Percentiles rank a stretch among this genome's conserved stretches.
Evolutionary conservation across 1,140 invertebrate genomes (phyloP).

Genomic region (Varroa destructor): DNA sequence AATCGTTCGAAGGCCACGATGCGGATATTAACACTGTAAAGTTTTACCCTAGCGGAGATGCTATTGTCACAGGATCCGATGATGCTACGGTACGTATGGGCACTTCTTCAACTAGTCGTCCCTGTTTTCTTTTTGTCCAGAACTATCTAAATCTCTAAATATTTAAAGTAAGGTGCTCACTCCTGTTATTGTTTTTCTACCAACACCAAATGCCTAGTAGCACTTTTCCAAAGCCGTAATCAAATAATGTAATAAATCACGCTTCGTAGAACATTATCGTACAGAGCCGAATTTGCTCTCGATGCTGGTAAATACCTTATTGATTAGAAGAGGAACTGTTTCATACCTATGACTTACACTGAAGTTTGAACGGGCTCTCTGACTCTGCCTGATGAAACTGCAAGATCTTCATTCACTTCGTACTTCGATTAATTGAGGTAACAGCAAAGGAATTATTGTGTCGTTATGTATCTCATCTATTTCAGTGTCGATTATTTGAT

Average conservation of each 20-base stretch:
- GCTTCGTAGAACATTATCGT: too few relatives aligned
- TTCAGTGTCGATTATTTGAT: slow-evolving; percentile 88
- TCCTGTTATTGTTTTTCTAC: slow-evolving; percentile 9
- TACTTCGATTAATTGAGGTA: too few relatives aligned
- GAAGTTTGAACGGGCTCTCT: too few relatives aligned
- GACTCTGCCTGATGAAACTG: too few relatives aligned
- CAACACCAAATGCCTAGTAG: background rate
- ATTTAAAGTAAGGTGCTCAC: background rate
- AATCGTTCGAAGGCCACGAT: slow-evolving; percentile 95
- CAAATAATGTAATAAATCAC: too few relatives aligned
- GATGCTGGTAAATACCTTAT: too few relatives aligned
- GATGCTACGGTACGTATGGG: slow-evolving; percentile 67
- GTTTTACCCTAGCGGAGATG: slow-evolving; percentile 98
- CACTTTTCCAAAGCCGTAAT: background rate
- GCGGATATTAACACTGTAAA: slow-evolving; percentile 96
- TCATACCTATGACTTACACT: too few relatives aligned
- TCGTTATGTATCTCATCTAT: slow-evolving; percentile 32
- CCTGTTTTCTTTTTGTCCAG: slow-evolving; percentile 18
- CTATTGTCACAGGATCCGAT: slow-evolving; percentile 91
- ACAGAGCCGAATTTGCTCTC: too few relatives aligned
- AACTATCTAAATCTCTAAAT: slow-evolving; percentile 2
- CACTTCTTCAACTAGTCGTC: background rate
- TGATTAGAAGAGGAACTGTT: too few relatives aligned
- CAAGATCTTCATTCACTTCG: too few relatives aligned
- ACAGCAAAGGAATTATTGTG: too few relatives aligned